Conservation (phyloP, 2,113 vertebrate species). For the Cebidichthys violaceus region DNA sequence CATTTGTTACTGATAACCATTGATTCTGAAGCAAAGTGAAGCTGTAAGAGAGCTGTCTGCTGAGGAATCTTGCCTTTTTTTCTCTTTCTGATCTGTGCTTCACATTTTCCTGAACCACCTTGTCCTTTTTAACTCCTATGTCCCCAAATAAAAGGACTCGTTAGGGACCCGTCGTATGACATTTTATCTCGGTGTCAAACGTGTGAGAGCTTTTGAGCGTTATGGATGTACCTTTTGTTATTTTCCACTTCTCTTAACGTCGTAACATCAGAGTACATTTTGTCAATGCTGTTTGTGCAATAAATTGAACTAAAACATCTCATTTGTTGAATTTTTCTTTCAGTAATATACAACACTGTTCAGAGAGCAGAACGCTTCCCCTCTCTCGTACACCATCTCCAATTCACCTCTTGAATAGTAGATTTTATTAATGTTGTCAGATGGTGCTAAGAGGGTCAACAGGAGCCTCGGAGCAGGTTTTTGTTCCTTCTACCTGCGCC, state of each 20-base stretch:
- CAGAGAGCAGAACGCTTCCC: not conserved
- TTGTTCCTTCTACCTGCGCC: conserved; percentile 40
- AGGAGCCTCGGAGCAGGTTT: conserved; percentile 31
- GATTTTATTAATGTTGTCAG: conserved; percentile 49
- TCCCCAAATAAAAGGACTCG: conserved; percentile 44
- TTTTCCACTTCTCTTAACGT: conserved; percentile 69
- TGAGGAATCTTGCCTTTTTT: conserved; percentile 18
- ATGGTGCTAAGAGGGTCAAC: conserved; percentile 18
- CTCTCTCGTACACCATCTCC: conserved; percentile 3
- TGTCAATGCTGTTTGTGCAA: conserved; percentile 86
- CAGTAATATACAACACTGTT: not conserved
- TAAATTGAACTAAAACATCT: conserved; percentile 77
- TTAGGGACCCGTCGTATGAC: conserved; percentile 25
- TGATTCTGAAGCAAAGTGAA: conserved; percentile 36
- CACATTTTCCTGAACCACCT: conserved; percentile 5
- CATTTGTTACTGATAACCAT: conserved; percentile 17
- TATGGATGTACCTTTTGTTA: conserved; percentile 54
- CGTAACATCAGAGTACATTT: conserved; percentile 78
- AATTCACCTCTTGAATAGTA: conserved; percentile 15
- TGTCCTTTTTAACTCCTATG: conserved; percentile 26
- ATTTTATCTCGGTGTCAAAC: conserved; percentile 54
- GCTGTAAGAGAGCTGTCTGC: conserved; percentile 22
- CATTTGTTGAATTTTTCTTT: conserved; percentile 1
- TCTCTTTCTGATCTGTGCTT: conserved; percentile 8
- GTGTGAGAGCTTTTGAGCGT: conserved; percentile 58